Evolutionary conservation across 2,113 vertebrate genomes (phyloP), one percentile per base, ranked within the genome.

Genomic region (Eupsittula cactorum): DNA sequence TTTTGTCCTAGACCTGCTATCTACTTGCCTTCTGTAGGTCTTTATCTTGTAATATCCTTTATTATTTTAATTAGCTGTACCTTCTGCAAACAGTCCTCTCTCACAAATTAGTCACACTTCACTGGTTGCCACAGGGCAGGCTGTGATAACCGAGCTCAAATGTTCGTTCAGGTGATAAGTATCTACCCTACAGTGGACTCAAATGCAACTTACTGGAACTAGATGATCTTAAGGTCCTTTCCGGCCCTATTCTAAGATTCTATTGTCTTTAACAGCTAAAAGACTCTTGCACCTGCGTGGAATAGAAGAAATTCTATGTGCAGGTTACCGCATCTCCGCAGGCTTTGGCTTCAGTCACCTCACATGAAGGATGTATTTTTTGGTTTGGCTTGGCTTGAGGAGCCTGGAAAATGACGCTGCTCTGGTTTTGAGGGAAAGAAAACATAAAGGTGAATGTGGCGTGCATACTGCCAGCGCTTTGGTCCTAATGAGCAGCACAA

Each of bases 401-500:
- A 80, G 35, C 64, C 82, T 94, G 83, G 68, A 67, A 77, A n/a
- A 75, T 0, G 0, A 10, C 0, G 3, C 33, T 64, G 47, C 71
- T 60, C 27, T 85, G 78, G 3, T 82, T 89, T 73, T 69, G 75
- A 74, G 71, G 67, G 46, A 39, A 52, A 10, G 68, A 70, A 47
- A 49, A 15, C 0, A 0, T 4, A 20, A 52, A 35, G 35, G 70
- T 82, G 82, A 23, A 75, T 3, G 60, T 28, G 31, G 20, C 55
- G 37, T 33, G 2, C 0, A 0, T 35, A 2, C 46, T 71, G 62
- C 55, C 65, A 76, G 65, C 1, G 2, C 73, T 81, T 74, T 31
- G 62, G 49, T 59, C 44, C 80, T 84, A 28, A 74, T 12, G 41
- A 95, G 59, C 41, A 21, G 62, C 71, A 39, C 37, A 82, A 82